Evolutionary conservation across 2,888 invertebrate genomes (phyloP).

Genomic region (Tachina fera): DNA sequence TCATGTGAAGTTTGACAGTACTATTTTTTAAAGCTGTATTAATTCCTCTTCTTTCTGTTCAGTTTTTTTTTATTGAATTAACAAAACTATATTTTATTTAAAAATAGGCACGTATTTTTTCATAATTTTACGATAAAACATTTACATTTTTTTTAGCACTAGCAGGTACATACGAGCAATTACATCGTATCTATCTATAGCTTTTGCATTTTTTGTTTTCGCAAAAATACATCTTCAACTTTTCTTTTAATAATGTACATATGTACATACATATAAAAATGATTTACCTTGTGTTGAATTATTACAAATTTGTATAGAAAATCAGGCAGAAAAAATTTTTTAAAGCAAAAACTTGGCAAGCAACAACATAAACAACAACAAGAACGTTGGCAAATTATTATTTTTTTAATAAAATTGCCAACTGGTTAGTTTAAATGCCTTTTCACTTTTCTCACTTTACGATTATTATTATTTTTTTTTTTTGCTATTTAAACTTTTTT

Average conservation of each 20-base stretch:
- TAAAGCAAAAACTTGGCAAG: conserved; percentile 47
- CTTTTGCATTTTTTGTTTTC: neutral
- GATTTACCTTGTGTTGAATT: conserved; percentile 19
- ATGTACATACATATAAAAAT: neutral
- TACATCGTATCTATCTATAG: no score
- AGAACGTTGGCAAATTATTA: conserved; percentile 27
- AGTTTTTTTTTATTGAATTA: conserved; percentile 8
- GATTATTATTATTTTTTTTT: conserved; percentile 31
- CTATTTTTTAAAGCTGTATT: conserved; percentile 46
- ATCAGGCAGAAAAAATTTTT: conserved; percentile 25
- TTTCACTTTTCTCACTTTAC: conserved; percentile 66
- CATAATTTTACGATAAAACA: conserved; percentile 69
- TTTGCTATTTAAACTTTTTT: conserved; percentile 39
- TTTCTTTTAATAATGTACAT: neutral
- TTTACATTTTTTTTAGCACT: conserved; percentile 17
- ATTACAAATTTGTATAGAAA: neutral
- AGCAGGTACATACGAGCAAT: neutral
- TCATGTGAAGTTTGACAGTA: conserved; percentile 56
- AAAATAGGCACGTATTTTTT: conserved; percentile 66
- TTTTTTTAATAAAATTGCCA: conserved; percentile 62
- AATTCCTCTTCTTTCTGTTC: conserved; percentile 40
- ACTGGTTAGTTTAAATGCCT: conserved; percentile 68
- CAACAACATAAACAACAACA: conserved; percentile 31
- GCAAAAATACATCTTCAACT: conserved; percentile 17
- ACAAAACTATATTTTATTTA: neutral